Conservation (phyloP, 2,113 vertebrate species). For the Gallinago media region DNA sequence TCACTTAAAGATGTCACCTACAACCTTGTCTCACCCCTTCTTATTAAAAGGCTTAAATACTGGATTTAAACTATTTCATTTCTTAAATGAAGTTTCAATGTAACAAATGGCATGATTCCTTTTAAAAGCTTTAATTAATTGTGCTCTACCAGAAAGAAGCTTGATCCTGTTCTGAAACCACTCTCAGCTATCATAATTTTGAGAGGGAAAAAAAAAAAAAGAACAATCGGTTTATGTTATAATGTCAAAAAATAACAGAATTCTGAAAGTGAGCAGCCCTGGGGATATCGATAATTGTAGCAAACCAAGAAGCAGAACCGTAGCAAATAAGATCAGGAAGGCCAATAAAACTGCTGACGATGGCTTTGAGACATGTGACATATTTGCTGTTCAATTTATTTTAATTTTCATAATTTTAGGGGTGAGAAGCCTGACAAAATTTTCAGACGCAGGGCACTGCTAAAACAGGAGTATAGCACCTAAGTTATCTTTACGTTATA, state of each 20-base stretch:
- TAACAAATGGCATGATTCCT: not conserved
- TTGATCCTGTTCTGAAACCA: not conserved
- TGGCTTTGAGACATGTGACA: not conserved
- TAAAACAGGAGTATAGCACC: not conserved
- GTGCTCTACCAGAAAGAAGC: not conserved
- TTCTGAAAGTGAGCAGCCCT: not conserved
- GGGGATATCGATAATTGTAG: not conserved
- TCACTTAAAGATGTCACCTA: not conserved
- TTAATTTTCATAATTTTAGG: not conserved
- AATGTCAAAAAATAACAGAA: not conserved
- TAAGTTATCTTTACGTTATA: not conserved
- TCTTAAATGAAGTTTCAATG: not conserved
- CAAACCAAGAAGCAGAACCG: not conserved
- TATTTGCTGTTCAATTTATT: not conserved
- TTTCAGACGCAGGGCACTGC: not conserved
- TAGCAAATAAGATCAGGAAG: not conserved
- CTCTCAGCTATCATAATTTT: not conserved
- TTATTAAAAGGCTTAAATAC: not conserved
- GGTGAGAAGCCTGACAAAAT: not conserved
- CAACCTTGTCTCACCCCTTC: not conserved
- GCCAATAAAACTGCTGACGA: not conserved
- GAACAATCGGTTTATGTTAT: accelerated
- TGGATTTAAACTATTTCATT: not conserved
- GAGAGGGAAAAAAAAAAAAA: not conserved
- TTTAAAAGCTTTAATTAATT: not conserved